Conservation (phyloP, 2,113 vertebrate genomes). For the Oplegnathus fasciatus region DNA sequence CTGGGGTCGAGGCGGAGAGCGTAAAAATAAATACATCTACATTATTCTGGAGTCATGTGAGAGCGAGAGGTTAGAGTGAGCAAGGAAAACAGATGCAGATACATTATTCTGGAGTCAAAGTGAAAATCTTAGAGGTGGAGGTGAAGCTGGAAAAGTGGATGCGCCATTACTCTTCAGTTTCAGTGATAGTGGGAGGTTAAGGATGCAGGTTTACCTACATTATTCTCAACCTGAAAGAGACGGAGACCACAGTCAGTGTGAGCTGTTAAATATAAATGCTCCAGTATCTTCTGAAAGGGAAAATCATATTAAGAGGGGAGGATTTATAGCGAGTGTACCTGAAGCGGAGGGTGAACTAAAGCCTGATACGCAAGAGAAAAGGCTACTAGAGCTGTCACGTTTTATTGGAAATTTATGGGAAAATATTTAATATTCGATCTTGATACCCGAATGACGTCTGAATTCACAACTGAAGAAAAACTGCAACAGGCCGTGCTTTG, state of each 20-base stretch:
- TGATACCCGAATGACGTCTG: not conserved
- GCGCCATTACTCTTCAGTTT: constrained; percentile 60
- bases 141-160: constrained; percentile 57
- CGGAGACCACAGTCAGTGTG: not conserved
- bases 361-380: not conserved
- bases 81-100: constrained; percentile 62
- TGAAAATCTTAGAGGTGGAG: constrained; percentile 52
- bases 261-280: not conserved
- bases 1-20: constrained; percentile 13
- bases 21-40: constrained; percentile 62
- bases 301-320: not conserved
- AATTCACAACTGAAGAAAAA: not conserved
- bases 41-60: constrained; percentile 61
- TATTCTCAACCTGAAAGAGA: constrained; percentile 40
- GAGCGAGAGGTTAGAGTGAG: constrained; percentile 54
- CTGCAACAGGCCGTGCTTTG: not conserved
- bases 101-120: constrained; percentile 59
- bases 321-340: not conserved
- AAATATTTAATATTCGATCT: not conserved
- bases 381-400: not conserved
- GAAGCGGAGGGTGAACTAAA: too few relatives aligned
- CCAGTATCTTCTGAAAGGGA: not conserved
- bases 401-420: not conserved
- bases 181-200: constrained; percentile 56
- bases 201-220: constrained; percentile 49